Evolutionary conservation across 1,140 invertebrate genomes (phyloP).

Genomic region (Anthonomus grandis): DNA sequence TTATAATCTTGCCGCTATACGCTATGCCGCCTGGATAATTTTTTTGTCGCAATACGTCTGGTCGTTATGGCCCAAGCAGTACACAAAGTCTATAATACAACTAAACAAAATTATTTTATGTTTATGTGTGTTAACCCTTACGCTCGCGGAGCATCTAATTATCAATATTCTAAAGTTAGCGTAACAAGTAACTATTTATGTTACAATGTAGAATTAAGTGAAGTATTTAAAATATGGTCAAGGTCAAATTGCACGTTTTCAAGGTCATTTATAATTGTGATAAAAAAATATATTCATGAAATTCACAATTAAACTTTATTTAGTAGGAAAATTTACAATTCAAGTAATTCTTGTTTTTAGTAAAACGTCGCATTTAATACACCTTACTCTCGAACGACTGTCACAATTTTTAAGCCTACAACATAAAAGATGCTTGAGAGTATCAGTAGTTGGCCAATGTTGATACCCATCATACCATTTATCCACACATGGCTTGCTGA

Average conservation of each 20-base stretch:
- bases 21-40: too few species aligned
- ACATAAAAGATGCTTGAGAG: conserved; percentile 8
- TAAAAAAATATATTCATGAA: background rate
- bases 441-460: conserved; percentile 16
- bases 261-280: conserved; percentile 5
- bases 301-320: conserved; percentile 8
- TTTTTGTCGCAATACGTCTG: too few species aligned
- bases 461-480: conserved; percentile 18
- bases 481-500: conserved; percentile 12
- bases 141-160: background rate
- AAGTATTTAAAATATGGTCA: background rate
- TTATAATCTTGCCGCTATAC: too few species aligned
- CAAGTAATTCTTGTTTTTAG: conserved; percentile 3
- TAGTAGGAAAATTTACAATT: conserved; percentile 3
- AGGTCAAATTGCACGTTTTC: conserved; percentile 3
- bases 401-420: conserved; percentile 16
- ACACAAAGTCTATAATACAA: too few species aligned
- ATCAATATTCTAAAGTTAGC: background rate
- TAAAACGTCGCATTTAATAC: conserved; percentile 10
- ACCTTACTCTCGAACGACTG: conserved; percentile 14
- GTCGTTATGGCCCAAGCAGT: too few species aligned
- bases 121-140: conserved; percentile 1
- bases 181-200: background rate
- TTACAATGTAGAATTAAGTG: background rate
- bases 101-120: too few species aligned